Evolutionary conservation across 2,797 vertebrate species (phyloP).

Genomic region (Sebastolobus altivelis): DNA sequence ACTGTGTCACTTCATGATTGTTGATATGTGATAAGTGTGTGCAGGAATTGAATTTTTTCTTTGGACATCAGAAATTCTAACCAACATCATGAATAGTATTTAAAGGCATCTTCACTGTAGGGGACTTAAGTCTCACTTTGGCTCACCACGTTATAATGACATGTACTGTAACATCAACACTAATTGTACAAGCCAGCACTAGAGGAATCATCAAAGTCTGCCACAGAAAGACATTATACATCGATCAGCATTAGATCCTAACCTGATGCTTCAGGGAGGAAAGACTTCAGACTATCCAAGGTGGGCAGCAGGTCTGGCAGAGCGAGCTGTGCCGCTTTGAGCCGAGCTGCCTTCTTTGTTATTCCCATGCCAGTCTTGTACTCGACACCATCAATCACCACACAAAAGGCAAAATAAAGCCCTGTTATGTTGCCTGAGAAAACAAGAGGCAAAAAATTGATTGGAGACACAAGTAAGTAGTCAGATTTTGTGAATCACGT

Average conservation of each 20-base stretch:
- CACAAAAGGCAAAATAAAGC: constrained; percentile 94
- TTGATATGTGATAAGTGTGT: too few relatives aligned
- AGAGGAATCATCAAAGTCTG: neutral
- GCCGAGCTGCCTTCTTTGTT: constrained; percentile 92
- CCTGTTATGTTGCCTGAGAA: constrained; percentile 81
- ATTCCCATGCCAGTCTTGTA: constrained; percentile 93
- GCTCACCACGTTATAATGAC: too few relatives aligned
- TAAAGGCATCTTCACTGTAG: too few relatives aligned
- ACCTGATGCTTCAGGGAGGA: constrained; percentile 81
- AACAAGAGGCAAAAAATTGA: neutral
- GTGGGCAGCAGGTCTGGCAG: constrained; percentile 88
- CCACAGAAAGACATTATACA: neutral
- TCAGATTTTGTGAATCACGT: too few relatives aligned
- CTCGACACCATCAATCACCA: constrained; percentile 89
- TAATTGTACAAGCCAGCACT: neutral
- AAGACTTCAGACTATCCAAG: constrained; percentile 66
- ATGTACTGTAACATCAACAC: too few relatives aligned
- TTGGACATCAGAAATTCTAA: too few relatives aligned
- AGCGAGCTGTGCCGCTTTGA: constrained; percentile 90
- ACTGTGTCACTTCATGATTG: too few relatives aligned
- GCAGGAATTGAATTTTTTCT: too few relatives aligned
- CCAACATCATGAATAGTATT: too few relatives aligned
- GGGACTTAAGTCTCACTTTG: too few relatives aligned
- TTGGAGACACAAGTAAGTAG: too few relatives aligned
- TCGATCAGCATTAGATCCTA: constrained; percentile 6